These are phyloP conservation scores for Lumbricus terrestris DNA, from an alignment of 2,888 invertebrate species.

Conservation along the genomic window DNA sequence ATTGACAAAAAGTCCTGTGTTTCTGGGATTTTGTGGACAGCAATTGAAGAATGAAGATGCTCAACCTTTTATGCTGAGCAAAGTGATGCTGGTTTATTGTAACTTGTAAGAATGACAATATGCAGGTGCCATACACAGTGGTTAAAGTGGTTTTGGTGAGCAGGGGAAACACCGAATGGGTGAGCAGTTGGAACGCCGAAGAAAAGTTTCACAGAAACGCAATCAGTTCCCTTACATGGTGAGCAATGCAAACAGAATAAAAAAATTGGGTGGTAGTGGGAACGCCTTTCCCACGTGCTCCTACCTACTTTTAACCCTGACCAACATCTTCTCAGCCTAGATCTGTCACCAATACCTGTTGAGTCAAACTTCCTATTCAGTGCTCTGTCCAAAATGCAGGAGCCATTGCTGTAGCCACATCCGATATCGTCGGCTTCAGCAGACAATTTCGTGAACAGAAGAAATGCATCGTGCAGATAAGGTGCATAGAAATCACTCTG, in stretches of 20 bases:
- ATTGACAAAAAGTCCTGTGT: background rate
- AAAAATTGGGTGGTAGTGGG: too few relatives aligned
- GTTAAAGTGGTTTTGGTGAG: too few relatives aligned
- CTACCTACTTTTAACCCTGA: too few relatives aligned
- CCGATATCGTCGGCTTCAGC: conserved; percentile 14
- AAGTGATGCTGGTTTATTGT: background rate
- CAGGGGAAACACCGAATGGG: too few relatives aligned
- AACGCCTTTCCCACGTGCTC: too few relatives aligned
- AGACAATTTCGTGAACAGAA: conserved; percentile 40
- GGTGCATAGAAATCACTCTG: conserved; percentile 45
- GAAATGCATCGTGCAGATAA: conserved; percentile 45
- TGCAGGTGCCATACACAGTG: too few relatives aligned
- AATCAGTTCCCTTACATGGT: too few relatives aligned
- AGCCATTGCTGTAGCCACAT: conserved; percentile 15
- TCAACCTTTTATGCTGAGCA: background rate
- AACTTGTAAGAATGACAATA: background rate
- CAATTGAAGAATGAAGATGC: background rate
- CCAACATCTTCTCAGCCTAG: too few relatives aligned
- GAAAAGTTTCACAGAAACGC: too few relatives aligned
- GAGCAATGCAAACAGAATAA: too few relatives aligned
- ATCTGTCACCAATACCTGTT: conserved; percentile 10
- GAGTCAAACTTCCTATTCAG: conserved; percentile 15
- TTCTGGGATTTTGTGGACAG: background rate
- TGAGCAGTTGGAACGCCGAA: too few relatives aligned
- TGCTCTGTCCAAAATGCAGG: conserved; percentile 15